Percentiles rank a stretch among this genome's conserved stretches.
Evolutionary conservation across 2,888 invertebrate genomes (phyloP).

Genomic region (Brachylomia viminalis): DNA sequence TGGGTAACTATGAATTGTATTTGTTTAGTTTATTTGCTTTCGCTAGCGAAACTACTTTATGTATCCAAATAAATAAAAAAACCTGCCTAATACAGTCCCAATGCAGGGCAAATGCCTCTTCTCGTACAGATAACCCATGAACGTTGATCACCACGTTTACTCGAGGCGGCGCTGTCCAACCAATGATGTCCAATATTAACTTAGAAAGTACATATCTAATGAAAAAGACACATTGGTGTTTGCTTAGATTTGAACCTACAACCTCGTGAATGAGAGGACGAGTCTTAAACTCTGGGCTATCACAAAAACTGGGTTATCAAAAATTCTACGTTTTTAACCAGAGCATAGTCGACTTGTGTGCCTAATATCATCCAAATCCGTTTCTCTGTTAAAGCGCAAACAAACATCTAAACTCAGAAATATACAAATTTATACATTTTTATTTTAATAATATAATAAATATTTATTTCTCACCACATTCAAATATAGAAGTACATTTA

Average conservation of each 20-base stretch:
- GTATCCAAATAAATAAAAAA: background rate
- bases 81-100: too few species aligned
- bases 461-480: background rate
- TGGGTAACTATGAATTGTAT: conserved; percentile 83
- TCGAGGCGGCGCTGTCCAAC: background rate
- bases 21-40: background rate
- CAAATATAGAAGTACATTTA: background rate
- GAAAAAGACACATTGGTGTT: background rate
- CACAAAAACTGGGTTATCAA: background rate
- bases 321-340: background rate
- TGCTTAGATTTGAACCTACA: background rate
- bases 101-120: background rate
- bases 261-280: background rate
- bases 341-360: background rate
- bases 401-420: background rate
- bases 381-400: too few species aligned
- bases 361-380: background rate
- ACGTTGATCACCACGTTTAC: background rate
- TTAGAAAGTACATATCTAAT: background rate
- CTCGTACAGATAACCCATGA: background rate
- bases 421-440: background rate
- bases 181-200: background rate
- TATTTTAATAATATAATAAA: background rate
- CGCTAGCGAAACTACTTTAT: background rate
- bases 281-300: background rate